Evolutionary conservation across 2,797 vertebrate genomes (phyloP), one percentile per base, ranked within the genome.

Genomic region (Helostoma temminkii): DNA sequence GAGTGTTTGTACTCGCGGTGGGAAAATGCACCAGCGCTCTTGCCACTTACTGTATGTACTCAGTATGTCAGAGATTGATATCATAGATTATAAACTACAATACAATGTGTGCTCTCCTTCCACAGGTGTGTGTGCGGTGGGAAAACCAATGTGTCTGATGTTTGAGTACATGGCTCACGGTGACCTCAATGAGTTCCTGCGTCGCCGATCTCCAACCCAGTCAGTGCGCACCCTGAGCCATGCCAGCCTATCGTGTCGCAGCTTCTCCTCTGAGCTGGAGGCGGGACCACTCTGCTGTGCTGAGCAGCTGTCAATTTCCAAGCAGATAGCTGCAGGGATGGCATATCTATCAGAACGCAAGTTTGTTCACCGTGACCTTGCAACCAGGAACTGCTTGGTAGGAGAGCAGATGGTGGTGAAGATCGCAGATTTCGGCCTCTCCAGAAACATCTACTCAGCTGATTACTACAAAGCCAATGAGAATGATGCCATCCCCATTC

Each of bases 401-500:
- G 95, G 96, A 0, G 96, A 98, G 84, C 95, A 94, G 49, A 95
- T 98, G 95, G 95, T 96, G 45, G 98, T 99, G 59, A 99, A 99
- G 93, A 99, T 99, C 0, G 97, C 98, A 0, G 98, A 99, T 86
- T 99, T 99, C 4, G 98, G 98, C 66, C 96, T 99, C 48, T 99
- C 98, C 0, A 93, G 97, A 71, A 99, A 98, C 84, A 99, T 99
- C 89, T 99, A 99, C 83, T 98, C 97, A 0, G 98, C 98, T 0
- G 98, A 99, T 88, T 99, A 99, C 83, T 99, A 99, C 92, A 99
- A 99, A 89, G 98, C 98, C 0, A 96, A 96, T 0, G 98, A 99
- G 76, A 99, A 99, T 0, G 98, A 99, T 0, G 98, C 98, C 49
- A 99, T 99, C 74, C 98, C 98, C 2, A 98, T 99, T 65, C 96